A percentile compares a stretch with the other conserved stretches of the same genome.
Conservation (phyloP, 2,113 vertebrate genomes). For the Brienomyrus longianalis region DNA sequence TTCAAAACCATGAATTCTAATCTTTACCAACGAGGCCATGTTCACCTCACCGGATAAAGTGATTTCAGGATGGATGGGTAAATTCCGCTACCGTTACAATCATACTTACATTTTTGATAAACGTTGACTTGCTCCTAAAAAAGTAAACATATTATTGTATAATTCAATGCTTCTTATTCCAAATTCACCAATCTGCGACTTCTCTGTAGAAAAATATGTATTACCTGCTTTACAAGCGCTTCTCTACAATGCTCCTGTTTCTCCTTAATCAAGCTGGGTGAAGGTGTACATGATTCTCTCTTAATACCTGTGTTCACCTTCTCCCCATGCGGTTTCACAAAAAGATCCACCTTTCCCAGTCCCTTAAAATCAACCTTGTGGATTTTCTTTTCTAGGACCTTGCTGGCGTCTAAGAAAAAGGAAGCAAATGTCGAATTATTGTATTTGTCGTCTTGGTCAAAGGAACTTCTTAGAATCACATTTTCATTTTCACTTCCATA, state of each 20-base stretch:
- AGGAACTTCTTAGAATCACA: background rate
- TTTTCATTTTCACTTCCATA: background rate
- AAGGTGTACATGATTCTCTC: no score
- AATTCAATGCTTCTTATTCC: background rate
- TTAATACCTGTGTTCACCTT: background rate
- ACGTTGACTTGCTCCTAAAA: background rate
- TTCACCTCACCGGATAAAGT: background rate
- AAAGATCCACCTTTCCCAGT: conserved; percentile 26
- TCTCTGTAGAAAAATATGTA: background rate
- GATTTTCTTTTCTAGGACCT: conserved; percentile 31
- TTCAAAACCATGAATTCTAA: background rate
- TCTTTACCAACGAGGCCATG: background rate
- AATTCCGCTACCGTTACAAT: background rate
- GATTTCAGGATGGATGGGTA: background rate
- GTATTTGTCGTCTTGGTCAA: no score
- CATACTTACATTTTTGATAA: conserved; percentile 11
- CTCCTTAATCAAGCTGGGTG: background rate
- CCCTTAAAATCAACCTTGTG: conserved; percentile 39
- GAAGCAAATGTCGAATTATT: background rate
- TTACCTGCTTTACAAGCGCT: background rate
- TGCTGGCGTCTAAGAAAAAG: conserved; percentile 25
- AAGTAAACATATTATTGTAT: background rate
- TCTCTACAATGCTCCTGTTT: background rate
- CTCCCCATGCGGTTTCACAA: conserved; percentile 21
- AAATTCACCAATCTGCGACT: background rate